Base-by-base conservation (phyloP, 2,888 invertebrate genomes). In the Pterostichus niger region DNA sequence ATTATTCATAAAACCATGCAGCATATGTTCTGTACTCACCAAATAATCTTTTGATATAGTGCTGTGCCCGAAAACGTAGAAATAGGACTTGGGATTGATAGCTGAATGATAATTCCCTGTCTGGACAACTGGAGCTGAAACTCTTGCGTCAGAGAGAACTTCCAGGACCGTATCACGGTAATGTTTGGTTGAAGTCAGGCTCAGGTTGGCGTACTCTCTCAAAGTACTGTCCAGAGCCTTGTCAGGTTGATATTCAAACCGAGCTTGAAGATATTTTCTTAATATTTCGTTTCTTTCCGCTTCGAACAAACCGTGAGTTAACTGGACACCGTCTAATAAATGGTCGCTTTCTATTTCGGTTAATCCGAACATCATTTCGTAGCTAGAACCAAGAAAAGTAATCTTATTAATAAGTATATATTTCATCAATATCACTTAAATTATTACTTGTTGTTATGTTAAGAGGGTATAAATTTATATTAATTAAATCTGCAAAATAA, bases 61-160 rank as follows among this genome's bases (percentile, higher is more conserved):
- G 86, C 95, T 95, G 88, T 98, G 97, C 5, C 95, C 94, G 87
- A 97, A 97, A 33, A 97, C 96, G 88, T 97, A 97, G 92, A 97
- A 96, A 89, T 95, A 97, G 80, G 95, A 95, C 87, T 94, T 94
- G 0, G 93, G 92, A 90, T 96, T 95, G 33, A 94, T 92, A 85
- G 92, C 92, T 4, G 95, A 93, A 87, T 96, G 96, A 88, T 95
- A 94, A 89, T 94, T 92, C 15, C 94, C 96, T 84, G 94, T 94
- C 89, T 93, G 92, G 84, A 96, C 91, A 85, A 96, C 90, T 0
- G 98, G 98, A 0, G 97, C 96, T 24, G 96, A 93, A 17, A 96
- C 95, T 83, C 96, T 93, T 6, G 97, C 96, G 90, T 98, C 98
- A 79, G 97, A 97, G 84, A 99, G 92, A 84, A 98, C 94, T 88